Base-by-base conservation (phyloP, 2,888 invertebrate species). In the Dryobotodes eremita region DNA sequence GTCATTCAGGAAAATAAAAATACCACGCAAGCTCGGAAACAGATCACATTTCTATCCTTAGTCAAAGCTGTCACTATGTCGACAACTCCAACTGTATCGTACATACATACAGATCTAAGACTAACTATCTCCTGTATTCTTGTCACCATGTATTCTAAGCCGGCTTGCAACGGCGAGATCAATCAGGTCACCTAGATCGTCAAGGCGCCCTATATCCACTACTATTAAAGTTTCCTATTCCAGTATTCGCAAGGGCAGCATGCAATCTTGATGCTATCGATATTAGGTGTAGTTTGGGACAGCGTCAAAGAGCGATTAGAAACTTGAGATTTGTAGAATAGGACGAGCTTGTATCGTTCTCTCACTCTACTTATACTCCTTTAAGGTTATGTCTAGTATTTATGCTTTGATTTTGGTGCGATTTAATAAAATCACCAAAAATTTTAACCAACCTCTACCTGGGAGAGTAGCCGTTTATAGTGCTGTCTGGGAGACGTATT, bases 181-280 rank as follows among this genome's bases (percentile, higher is more conserved):
- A 66, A 71, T 71, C 57, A 73, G 17, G 4, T 69, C 57, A 73
- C 83, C 84, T 66, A 73, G 65, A 76, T 84, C 0, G 59, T n/a
- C 31, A 53, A 23, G 61, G 26, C 62, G 80, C 46, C 57, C 75
- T 84, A 61, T 46, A 70, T 84, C 10, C n/a, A 13, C 36, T 53
- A 53, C 59, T 42, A 31, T 69, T 77, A 66, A 55, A 73, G 66
- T 70, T 83, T 66, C 31, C 57, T 74, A 73, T 73, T 48, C 53
- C 66, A 68, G 70, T 62, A 36, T 62, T 57, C 36, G n/a, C 36
- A 66, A 36, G 57, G 53, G 59, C 65, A 42, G 65, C 36, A n/a
- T 83, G 65, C 70, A 76, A 71, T 76, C 50, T 76, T 31, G 46
- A 57, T 59, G 64, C 31, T 57, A 77, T 76, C 65, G 70, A 73